These are phyloP conservation scores for Liodrosophila aerea DNA, from an alignment of 2,888 invertebrate genomes.

Conservation along the genomic window DNA sequence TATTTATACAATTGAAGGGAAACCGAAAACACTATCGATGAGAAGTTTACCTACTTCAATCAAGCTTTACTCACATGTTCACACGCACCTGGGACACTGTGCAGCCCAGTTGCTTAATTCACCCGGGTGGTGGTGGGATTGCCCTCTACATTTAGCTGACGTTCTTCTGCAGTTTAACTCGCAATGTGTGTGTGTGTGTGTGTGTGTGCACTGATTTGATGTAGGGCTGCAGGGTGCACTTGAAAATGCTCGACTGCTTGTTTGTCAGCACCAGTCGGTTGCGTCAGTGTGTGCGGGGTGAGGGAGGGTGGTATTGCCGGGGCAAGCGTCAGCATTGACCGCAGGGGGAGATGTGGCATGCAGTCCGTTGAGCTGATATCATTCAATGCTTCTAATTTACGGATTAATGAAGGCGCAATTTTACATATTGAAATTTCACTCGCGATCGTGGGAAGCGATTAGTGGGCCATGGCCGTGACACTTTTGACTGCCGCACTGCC, in stretches of 20 bases:
- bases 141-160: conserved; percentile 32
- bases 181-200: conserved; percentile 14
- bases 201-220: conserved; percentile 46
- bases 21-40: too few relatives aligned
- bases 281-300: conserved; percentile 1
- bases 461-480: conserved; percentile 38
- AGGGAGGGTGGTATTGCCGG: neutral
- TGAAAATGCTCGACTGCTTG: conserved; percentile 50
- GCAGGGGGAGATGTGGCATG: neutral
- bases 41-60: too few relatives aligned
- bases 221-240: conserved; percentile 65
- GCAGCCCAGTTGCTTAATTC: too few relatives aligned
- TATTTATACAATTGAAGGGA: too few relatives aligned
- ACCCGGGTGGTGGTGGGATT: conserved; percentile 21
- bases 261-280: conserved; percentile 60
- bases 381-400: conserved; percentile 74
- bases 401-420: conserved; percentile 78
- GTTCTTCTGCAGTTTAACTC: conserved; percentile 38
- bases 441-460: conserved; percentile 79
- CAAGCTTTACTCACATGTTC: too few relatives aligned
- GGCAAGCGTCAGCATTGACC: neutral
- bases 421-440: conserved; percentile 70
- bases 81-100: too few relatives aligned
- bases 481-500: conserved; percentile 6
- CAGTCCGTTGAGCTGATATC: conserved; percentile 53